Percentiles rank a stretch among this genome's conserved stretches.
Evolutionary conservation across 2,113 vertebrate species (phyloP).

Genomic region (Irena cyanogastra): DNA sequence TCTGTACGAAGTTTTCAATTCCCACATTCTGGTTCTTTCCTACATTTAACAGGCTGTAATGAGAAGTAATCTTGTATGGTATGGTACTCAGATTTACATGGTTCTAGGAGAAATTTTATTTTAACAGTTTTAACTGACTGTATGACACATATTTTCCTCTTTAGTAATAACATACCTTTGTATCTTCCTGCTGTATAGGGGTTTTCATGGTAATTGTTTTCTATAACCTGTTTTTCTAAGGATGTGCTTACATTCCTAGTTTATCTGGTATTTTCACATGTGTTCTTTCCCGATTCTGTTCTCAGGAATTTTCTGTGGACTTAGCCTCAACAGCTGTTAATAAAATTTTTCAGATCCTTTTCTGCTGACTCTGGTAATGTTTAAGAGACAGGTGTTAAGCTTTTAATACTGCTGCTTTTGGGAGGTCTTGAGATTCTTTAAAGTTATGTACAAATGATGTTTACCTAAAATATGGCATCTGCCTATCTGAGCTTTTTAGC

Average conservation of each 20-base stretch:
- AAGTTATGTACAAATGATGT: not conserved
- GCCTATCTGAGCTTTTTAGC: not conserved
- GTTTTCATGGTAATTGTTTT: not conserved
- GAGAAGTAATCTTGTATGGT: not conserved
- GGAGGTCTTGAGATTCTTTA: not conserved
- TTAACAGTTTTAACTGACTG: not conserved
- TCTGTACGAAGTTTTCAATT: not conserved
- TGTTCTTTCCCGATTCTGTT: not conserved
- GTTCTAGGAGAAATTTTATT: not conserved
- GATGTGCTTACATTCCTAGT: not conserved
- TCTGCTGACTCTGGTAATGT: not conserved
- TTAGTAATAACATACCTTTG: not conserved
- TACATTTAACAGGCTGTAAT: constrained; percentile 10
- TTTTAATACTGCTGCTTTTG: not conserved
- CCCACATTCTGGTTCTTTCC: not conserved
- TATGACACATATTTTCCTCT: not conserved
- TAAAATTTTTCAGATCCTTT: not conserved
- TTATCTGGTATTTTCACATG: not conserved
- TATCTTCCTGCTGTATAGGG: not conserved
- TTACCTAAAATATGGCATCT: not conserved
- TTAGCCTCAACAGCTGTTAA: not conserved
- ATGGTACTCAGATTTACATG: not conserved
- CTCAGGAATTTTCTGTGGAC: not conserved
- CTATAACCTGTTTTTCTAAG: not conserved
- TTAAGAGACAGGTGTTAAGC: not conserved